phyloP scores from a whole-genome alignment of 37 sponge, comb jelly and placozoan genomes.

The Halisarca cf. caerulea region DNA sequence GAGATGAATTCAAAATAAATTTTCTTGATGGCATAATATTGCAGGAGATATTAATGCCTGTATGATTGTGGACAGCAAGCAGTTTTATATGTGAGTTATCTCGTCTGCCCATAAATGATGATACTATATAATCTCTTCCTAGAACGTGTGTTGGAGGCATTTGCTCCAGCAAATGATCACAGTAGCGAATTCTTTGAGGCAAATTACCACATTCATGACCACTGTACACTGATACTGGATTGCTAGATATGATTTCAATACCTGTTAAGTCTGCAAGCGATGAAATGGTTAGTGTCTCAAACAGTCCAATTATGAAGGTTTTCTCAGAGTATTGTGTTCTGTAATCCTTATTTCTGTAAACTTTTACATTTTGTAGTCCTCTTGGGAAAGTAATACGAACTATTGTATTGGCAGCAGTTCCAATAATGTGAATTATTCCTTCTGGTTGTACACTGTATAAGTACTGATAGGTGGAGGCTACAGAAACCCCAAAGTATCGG shows the following conservation, averaged over 20 bases:
- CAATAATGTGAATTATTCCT: no score
- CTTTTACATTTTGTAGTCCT: no score
- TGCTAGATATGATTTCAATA: background rate
- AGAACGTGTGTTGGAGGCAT: conserved; percentile 27
- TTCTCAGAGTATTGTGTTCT: no score
- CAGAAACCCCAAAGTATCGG: no score
- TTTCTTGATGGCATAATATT: background rate
- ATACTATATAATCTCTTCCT: background rate
- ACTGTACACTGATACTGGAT: background rate
- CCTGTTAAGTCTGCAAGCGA: background rate
- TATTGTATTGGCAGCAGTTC: no score
- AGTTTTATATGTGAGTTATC: background rate
- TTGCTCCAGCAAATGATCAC: conserved; percentile 63
- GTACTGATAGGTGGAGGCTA: no score
- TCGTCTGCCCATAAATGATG: background rate
- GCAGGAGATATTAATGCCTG: background rate
- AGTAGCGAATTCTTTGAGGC: conserved; percentile 11
- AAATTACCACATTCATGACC: conserved; percentile 54
- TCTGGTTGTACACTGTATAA: no score
- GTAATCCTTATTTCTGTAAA: no score
- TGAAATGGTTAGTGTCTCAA: background rate
- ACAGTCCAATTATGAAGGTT: background rate
- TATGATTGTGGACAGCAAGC: background rate
- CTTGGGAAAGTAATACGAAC: no score
- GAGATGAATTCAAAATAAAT: background rate